Evolutionary conservation across 2,888 invertebrate genomes (phyloP).

Genomic region (Podabrus alpinus): DNA sequence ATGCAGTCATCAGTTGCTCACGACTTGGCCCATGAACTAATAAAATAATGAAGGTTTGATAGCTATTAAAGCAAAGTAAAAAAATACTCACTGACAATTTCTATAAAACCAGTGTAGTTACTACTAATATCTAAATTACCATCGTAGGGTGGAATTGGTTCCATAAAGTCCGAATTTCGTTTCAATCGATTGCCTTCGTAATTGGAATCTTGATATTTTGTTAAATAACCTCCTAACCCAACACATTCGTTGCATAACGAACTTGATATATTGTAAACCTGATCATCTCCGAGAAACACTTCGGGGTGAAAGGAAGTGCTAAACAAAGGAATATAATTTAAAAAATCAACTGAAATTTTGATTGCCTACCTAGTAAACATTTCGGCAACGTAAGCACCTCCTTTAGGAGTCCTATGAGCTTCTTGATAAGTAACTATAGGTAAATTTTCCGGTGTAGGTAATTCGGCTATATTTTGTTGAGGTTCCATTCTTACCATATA

Average conservation of each 20-base stretch:
- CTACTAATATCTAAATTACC: conserved; percentile 75
- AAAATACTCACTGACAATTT: conserved; percentile 71
- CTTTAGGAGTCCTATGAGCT: conserved; percentile 69
- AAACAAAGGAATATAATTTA: conserved; percentile 11
- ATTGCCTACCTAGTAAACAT: conserved; percentile 78
- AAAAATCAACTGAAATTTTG: background rate
- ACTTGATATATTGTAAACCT: conserved; percentile 48
- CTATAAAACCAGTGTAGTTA: conserved; percentile 85
- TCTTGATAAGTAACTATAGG: conserved; percentile 73
- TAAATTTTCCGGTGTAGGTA: conserved; percentile 73
- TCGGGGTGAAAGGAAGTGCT: conserved; percentile 68
- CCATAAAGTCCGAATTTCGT: conserved; percentile 45
- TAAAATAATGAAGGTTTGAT: conserved; percentile 28
- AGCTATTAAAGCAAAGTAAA: conserved; percentile 24
- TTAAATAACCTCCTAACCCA: conserved; percentile 56
- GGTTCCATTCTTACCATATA: conserved; percentile 74
- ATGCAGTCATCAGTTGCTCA: conserved; percentile 63
- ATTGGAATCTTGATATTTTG: conserved; percentile 38
- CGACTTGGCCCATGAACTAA: conserved; percentile 58
- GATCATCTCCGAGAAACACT: conserved; percentile 75
- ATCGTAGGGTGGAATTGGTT: conserved; percentile 63
- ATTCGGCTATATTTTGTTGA: conserved; percentile 65
- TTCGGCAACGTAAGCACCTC: conserved; percentile 84
- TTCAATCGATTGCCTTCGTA: conserved; percentile 40
- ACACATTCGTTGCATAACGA: conserved; percentile 58